Base-by-base conservation (phyloP, 2,888 invertebrate genomes). In the Sesia bembeciformis region DNA sequence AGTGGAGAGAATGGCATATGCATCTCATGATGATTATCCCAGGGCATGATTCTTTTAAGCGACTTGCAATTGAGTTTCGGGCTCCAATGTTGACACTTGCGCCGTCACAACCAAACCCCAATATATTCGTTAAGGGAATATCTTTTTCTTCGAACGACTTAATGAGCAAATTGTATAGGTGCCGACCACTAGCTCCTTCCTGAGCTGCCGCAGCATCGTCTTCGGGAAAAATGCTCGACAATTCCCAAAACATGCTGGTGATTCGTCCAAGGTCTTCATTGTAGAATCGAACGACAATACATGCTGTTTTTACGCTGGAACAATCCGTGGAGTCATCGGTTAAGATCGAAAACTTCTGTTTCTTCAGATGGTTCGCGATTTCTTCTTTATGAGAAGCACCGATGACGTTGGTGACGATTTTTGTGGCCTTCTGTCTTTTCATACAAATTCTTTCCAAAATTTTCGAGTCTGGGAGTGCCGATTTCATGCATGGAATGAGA, bases 291-390 rank as follows among this genome's bases (percentile, higher is more conserved):
- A 57, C 57, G 39, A 54, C 51, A 51, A 57, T 40, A 49, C 54
- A 57, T 46, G 53, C 53, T 39, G 53, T 52, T 40, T 54, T 57
- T 8, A 57, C 51, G 39, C 52, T 51, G 50, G 53, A 50, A 52
- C 43, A 42, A 53, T 57, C 54, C 38, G 56, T 56, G n/a, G 49
- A 53, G n/a, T 57, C 54, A 51, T 57, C 57, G 4, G 46, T 51
- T 39, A 57, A 51, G 38, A 57, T 40, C 40, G 53, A 55, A 51
- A 55, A 55, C 49, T 55, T 53, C 41, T 51, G 51, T 6, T 50
- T 50, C 23, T 51, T 53, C 8, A 53, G 23, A 8, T 49, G 39
- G 8, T 4, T 4, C 5, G 55, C 51, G 7, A 55, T 43, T 51
- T 41, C 39, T 4, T 55, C 53, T 40, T 53, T 53, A 43, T 55